phyloP scores from a whole-genome alignment of 2,888 invertebrate species.

The Pachycephus smyrnensis region DNA sequence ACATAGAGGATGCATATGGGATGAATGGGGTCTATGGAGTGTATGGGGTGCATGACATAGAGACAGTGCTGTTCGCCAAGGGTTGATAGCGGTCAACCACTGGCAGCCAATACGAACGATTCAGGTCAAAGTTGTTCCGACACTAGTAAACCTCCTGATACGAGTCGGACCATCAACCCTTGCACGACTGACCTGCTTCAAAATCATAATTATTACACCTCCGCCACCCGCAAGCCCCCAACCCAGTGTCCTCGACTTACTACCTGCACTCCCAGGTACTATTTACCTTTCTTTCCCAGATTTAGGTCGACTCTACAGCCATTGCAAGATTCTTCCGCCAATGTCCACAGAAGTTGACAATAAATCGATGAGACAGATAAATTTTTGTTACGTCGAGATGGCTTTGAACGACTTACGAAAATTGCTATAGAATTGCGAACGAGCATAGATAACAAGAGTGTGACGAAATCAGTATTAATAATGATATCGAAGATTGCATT shows the following conservation, averaged over 20 bases:
- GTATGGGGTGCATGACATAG: slow-evolving; percentile 21
- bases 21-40: neutral
- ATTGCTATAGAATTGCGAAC: neutral
- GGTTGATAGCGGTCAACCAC: slow-evolving; percentile 45
- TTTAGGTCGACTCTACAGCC: slow-evolving; percentile 1
- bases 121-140: slow-evolving; percentile 59
- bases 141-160: slow-evolving; percentile 39
- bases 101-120: slow-evolving; percentile 50
- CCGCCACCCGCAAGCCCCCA: neutral
- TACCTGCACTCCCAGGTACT: neutral
- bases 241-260: neutral
- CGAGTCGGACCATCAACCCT: slow-evolving; percentile 43
- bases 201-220: slow-evolving; percentile 39
- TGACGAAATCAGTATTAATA: neutral
- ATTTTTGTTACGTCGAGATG: neutral
- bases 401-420: neutral
- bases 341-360: neutral
- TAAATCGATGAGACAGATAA: neutral
- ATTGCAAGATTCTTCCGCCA: neutral
- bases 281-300: neutral
- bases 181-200: slow-evolving; percentile 48
- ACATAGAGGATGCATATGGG: neutral
- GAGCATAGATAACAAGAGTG: neutral
- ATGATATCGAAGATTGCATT: neutral
- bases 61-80: slow-evolving; percentile 37